These are phyloP conservation scores for Geodia barretti DNA, from an alignment of 37 sponge, comb jelly and placozoan species.

Conservation along the genomic window DNA sequence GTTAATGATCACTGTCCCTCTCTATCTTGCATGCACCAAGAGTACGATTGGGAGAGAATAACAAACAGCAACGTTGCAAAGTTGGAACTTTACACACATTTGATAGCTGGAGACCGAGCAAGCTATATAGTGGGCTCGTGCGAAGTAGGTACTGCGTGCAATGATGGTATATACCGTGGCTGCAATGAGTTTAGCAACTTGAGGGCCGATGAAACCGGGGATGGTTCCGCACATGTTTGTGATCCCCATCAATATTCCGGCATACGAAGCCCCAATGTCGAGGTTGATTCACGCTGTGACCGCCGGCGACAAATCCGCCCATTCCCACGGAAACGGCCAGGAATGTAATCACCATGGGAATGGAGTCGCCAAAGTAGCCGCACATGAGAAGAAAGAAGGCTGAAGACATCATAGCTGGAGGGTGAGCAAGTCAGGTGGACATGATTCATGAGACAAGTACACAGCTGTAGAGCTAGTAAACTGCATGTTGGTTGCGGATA, in stretches of 20 bases:
- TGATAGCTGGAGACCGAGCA: no score
- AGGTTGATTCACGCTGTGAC: conserved; percentile 75
- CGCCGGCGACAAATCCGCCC: conserved; percentile 53
- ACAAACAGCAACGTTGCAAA: no score
- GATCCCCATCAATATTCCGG: conserved; percentile 93
- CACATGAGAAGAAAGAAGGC: conserved; percentile 69
- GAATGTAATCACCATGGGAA: conserved; percentile 41
- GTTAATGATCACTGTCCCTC: no score
- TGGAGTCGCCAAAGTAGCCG: conserved; percentile 70
- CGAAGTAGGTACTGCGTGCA: no score
- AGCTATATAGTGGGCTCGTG: no score
- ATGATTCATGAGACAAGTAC: no score
- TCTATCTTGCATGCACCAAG: no score
- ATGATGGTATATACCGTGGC: neutral
- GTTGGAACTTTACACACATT: no score
- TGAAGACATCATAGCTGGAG: conserved; percentile 51
- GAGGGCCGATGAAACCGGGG: conserved; percentile 83
- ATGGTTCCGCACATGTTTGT: conserved; percentile 80
- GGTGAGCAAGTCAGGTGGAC: no score
- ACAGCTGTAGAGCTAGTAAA: no score
- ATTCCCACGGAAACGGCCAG: conserved; percentile 64
- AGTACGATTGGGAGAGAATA: no score
- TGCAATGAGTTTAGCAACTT: conserved; percentile 77
- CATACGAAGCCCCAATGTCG: conserved; percentile 84
- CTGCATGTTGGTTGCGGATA: no score